Percentiles rank a stretch among this genome's conserved stretches.
These are phyloP conservation scores for Chrysina gloriosa DNA, from an alignment of 2,888 invertebrate genomes.

Conservation along the genomic window DNA sequence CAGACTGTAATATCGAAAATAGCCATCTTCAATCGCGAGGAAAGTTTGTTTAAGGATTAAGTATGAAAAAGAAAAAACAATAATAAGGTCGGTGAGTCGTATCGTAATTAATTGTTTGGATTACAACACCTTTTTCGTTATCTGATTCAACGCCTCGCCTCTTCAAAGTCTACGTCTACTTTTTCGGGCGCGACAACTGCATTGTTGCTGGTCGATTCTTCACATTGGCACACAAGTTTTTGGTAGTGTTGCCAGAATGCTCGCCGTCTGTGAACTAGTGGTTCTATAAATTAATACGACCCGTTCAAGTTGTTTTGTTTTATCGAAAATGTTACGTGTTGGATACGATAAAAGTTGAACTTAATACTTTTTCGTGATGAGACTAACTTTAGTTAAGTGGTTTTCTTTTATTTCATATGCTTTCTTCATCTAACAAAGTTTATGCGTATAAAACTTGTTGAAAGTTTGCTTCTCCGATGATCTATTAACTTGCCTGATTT, in stretches of 20 bases:
- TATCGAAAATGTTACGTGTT: too few relatives aligned
- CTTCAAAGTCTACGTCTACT: background rate
- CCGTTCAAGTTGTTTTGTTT: too few relatives aligned
- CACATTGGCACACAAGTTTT: background rate
- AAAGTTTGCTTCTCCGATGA: too few relatives aligned
- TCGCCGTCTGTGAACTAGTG: conserved; percentile 49
- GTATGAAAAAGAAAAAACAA: conserved; percentile 4
- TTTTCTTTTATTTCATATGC: too few relatives aligned
- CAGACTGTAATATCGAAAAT: too few relatives aligned
- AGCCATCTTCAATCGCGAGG: too few relatives aligned
- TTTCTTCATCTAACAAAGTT: too few relatives aligned
- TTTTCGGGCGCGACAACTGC: conserved; percentile 13
- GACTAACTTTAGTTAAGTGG: too few relatives aligned
- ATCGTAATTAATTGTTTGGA: conserved; percentile 32
- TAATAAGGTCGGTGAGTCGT: background rate
- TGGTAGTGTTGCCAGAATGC: background rate
- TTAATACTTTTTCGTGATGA: too few relatives aligned
- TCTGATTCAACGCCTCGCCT: conserved; percentile 17
- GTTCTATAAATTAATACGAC: background rate
- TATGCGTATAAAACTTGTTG: too few relatives aligned
- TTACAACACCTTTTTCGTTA: conserved; percentile 38
- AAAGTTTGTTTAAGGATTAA: background rate
- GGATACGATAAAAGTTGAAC: too few relatives aligned
- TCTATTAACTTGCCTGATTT: too few relatives aligned
- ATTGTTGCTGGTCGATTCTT: conserved; percentile 14